Evolutionary conservation across 2,113 vertebrate species (phyloP).

Genomic region (Calidris pugnax): DNA sequence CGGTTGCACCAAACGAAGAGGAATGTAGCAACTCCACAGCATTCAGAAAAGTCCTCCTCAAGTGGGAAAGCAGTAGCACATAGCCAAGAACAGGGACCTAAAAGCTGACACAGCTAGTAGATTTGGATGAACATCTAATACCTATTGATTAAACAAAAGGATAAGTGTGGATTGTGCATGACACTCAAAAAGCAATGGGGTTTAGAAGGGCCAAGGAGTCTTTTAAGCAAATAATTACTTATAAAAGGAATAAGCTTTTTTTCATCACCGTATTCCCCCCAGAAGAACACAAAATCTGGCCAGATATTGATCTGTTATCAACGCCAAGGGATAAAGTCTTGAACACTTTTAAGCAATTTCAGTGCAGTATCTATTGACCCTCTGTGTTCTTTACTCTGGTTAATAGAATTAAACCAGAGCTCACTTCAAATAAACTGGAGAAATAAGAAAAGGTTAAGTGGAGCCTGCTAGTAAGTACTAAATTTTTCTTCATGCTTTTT

Average conservation of each 20-base stretch:
- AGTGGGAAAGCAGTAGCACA: neutral
- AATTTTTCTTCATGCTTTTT: neutral
- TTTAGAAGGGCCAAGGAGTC: neutral
- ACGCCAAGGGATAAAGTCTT: neutral
- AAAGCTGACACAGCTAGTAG: neutral
- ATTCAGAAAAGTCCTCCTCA: neutral
- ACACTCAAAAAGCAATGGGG: neutral
- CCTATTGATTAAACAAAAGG: neutral
- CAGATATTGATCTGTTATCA: neutral
- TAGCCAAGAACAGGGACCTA: neutral
- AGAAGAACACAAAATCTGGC: neutral
- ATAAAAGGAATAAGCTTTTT: neutral
- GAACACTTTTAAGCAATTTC: neutral
- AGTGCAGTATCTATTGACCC: neutral
- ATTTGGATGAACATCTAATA: constrained; percentile 4
- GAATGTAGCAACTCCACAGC: neutral
- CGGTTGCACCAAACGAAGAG: neutral
- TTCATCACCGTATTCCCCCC: fast-evolving
- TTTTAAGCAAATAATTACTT: constrained; percentile 48
- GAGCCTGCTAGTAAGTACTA: neutral
- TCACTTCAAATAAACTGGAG: neutral
- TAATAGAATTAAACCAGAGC: constrained; percentile 10
- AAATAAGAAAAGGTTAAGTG: neutral
- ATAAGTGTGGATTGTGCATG: neutral
- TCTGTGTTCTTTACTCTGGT: neutral